These are phyloP conservation scores for Anas georgica DNA, from an alignment of 2,797 vertebrate genomes.

Conservation along the genomic window DNA sequence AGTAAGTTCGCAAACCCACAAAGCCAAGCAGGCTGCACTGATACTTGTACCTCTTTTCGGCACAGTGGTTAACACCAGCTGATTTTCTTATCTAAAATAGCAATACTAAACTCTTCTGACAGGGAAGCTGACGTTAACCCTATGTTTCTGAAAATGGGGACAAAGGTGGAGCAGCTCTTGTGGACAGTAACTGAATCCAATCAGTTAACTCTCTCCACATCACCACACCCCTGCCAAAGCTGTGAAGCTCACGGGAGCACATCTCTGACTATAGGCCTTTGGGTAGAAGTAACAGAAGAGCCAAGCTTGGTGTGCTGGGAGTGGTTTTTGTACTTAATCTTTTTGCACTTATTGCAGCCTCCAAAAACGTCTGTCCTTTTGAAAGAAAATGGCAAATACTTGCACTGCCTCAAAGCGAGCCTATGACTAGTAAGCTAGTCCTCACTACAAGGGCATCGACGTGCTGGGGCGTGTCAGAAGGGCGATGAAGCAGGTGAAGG, in stretches of 20 bases:
- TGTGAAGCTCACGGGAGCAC: neutral
- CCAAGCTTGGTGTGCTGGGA: neutral
- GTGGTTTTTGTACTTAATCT: neutral
- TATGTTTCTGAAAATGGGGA: neutral
- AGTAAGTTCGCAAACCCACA: neutral
- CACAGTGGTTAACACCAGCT: neutral
- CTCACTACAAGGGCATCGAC: too few species aligned
- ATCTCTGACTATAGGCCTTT: neutral
- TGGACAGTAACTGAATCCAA: neutral
- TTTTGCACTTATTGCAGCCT: neutral
- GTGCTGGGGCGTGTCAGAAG: too few species aligned
- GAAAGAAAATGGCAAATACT: neutral
- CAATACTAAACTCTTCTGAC: neutral
- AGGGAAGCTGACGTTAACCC: neutral
- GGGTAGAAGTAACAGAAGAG: neutral
- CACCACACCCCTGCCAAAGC: neutral
- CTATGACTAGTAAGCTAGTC: too few species aligned
- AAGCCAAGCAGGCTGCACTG: neutral
- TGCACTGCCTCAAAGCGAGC: neutral
- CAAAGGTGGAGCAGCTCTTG: neutral
- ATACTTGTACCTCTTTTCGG: neutral
- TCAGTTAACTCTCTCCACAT: neutral
- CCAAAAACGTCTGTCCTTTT: neutral
- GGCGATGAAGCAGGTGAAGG: too few species aligned
- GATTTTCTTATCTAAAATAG: neutral